Evolutionary conservation across 2,797 vertebrate genomes (phyloP), one percentile per base, ranked within the genome.

Genomic region (Danio tinwini): DNA sequence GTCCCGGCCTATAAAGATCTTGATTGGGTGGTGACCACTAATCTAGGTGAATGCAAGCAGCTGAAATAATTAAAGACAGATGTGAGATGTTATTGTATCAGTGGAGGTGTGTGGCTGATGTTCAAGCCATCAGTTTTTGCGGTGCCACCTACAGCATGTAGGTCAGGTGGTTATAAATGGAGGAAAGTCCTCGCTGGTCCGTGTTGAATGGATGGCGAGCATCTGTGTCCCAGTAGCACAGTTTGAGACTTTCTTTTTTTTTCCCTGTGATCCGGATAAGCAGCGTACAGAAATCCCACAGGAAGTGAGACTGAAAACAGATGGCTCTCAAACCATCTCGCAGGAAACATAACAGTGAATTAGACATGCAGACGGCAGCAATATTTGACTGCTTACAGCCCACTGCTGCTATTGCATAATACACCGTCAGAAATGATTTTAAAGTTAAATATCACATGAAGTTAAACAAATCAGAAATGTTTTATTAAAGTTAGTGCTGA

Each of bases 281-380:
- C 17, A 37, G 17, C 21, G 49, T 3, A 7, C 55, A 76, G 62
- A 74, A 67, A 64, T 81, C 81, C 53, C 75, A 71, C 17, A 49
- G 44, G 45, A 63, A 69, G 42, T 19, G 52, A 70, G 63, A 68
- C 62, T 77, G 59, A 83, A 83, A 73, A 79, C 84, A 83, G 84
- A 79, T 68, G 81, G 81, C 40, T 50, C 13, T 11, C 52, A 44
- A 49, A 64, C 69, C 4, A 2, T 67, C 63, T 67, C 17, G 17
- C 19, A 21, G 17, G 7, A 14, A 49, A 67, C 64, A 11, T 47
- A 67, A 29, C 64, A 39, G 59, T n/a, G 59, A 61, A 61, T 9
- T 61, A 16, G 58, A 9, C 59, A 16, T 40, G 7, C 29, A 62
- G 59, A 5, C 37, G 37, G 21, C 39, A 39, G 58, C 58, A 16